phyloP scores from a whole-genome alignment of 2,113 vertebrate species.

The Gymnarchus niloticus region DNA sequence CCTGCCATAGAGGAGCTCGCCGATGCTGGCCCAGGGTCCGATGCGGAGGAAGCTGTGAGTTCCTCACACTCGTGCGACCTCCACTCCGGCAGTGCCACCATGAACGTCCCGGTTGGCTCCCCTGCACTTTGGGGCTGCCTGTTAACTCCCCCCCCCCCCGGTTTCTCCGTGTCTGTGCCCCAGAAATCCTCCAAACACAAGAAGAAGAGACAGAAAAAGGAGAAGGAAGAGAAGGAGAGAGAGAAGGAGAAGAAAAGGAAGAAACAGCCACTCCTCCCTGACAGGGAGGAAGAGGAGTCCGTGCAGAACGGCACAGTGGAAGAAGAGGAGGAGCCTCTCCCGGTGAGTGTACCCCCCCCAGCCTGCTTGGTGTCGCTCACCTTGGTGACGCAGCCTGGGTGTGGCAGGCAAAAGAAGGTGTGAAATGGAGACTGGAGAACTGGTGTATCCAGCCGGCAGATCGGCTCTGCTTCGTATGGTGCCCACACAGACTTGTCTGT shows the following conservation, averaged over 20 bases:
- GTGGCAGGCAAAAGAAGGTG: neutral
- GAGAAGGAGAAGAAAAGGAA: conserved; percentile 80
- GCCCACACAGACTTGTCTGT: neutral
- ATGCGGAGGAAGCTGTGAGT: conserved; percentile 64
- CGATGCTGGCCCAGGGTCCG: conserved; percentile 41
- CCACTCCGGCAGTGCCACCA: too few species aligned
- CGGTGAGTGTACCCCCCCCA: conserved; percentile 59
- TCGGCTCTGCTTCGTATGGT: too few species aligned
- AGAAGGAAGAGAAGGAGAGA: conserved; percentile 73
- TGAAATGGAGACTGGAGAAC: neutral
- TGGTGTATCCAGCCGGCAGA: neutral
- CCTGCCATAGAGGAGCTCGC: conserved; percentile 43
- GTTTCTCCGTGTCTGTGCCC: neutral
- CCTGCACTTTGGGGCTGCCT: neutral
- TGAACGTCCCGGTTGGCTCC: neutral
- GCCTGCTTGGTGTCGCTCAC: neutral
- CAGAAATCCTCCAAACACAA: conserved; percentile 87
- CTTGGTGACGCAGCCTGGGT: neutral
- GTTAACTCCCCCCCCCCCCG: neutral
- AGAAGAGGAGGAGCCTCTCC: conserved; percentile 67
- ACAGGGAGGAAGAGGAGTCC: conserved; percentile 53
- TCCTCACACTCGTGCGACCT: neutral
- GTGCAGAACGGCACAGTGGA: conserved; percentile 83
- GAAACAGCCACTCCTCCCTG: conserved; percentile 51
- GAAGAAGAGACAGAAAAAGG: conserved; percentile 94